phyloP scores from a whole-genome alignment of 2,113 vertebrate genomes.

The Synchiropus splendidus region DNA sequence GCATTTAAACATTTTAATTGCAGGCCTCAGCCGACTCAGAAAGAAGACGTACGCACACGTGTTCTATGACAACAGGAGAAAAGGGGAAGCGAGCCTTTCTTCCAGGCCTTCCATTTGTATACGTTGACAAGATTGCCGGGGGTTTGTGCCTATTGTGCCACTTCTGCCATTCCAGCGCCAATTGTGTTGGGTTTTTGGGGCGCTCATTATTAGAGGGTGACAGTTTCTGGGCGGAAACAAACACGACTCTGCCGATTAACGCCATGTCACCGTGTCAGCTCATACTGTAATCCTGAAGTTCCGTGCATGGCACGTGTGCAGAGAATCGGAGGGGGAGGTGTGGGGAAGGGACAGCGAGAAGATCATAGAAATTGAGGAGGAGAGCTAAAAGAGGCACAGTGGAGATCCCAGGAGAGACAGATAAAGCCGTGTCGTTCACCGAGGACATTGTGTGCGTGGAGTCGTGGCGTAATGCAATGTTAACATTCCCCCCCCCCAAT shows the following conservation, averaged over 20 bases:
- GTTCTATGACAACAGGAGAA: conserved; percentile 58
- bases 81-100: conserved; percentile 47
- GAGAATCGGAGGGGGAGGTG: conserved; percentile 30
- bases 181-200: conserved; percentile 53
- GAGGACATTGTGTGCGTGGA: conserved; percentile 51
- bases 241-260: conserved; percentile 62
- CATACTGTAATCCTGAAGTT: conserved; percentile 64
- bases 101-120: conserved; percentile 53
- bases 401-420: conserved; percentile 48
- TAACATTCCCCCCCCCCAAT: conserved; percentile 56
- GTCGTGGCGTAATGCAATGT: conserved; percentile 45
- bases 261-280: conserved; percentile 63
- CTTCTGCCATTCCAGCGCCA: conserved; percentile 50
- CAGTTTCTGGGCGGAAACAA: conserved; percentile 66
- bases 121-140: conserved; percentile 61
- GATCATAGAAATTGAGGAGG: conserved; percentile 32
- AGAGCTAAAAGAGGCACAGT: conserved; percentile 33
- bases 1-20: conserved; percentile 63
- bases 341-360: conserved; percentile 39
- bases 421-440: conserved; percentile 55
- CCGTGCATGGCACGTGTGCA: conserved; percentile 57
- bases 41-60: conserved; percentile 44
- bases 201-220: conserved; percentile 62
- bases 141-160: conserved; percentile 61
- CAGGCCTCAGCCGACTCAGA: conserved; percentile 55